A percentile compares a stretch with the other conserved stretches of the same genome.
Conservation (phyloP, 1,140 invertebrate genomes). For the Copidosoma floridanum region DNA sequence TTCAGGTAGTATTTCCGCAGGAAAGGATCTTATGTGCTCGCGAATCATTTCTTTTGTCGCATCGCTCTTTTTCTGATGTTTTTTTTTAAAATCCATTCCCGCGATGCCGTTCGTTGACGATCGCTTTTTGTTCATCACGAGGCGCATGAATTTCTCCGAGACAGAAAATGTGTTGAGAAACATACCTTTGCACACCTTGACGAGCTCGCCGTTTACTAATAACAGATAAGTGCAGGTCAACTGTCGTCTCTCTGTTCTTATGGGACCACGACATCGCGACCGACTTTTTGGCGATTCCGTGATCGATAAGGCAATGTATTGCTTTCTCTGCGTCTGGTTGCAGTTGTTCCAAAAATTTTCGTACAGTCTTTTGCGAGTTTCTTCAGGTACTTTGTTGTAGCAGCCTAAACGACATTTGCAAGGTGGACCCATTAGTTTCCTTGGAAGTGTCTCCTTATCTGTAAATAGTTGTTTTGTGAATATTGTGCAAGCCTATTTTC, state of each 20-base stretch:
- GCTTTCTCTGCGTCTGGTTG: conserved; percentile 38
- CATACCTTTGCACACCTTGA: conserved; percentile 38
- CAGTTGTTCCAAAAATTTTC: too few species aligned
- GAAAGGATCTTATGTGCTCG: conserved; percentile 36
- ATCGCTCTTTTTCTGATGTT: conserved; percentile 38
- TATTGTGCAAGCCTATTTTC: too few species aligned
- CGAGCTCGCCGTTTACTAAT: conserved; percentile 27
- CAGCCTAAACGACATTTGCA: too few species aligned
- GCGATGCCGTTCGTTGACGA: conserved; percentile 30
- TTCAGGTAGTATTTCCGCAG: conserved; percentile 24
- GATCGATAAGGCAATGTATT: conserved; percentile 35
- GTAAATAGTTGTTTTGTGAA: too few species aligned
- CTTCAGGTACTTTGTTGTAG: too few species aligned
- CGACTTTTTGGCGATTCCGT: conserved; percentile 40
- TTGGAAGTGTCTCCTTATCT: too few species aligned
- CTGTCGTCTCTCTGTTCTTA: conserved; percentile 33
- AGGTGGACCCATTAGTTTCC: too few species aligned
- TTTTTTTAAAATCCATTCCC: conserved; percentile 33
- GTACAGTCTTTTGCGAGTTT: too few species aligned
- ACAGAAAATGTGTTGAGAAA: conserved; percentile 39
- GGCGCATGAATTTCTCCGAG: conserved; percentile 38
- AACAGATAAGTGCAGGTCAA: conserved; percentile 41
- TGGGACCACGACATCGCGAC: conserved; percentile 28
- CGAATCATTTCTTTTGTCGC: conserved; percentile 32
- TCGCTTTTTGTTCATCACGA: conserved; percentile 39